A percentile compares a stretch with the other conserved stretches of the same genome.
Conservation (phyloP, 2,797 vertebrate genomes). For the Macrochelys suwanniensis region DNA sequence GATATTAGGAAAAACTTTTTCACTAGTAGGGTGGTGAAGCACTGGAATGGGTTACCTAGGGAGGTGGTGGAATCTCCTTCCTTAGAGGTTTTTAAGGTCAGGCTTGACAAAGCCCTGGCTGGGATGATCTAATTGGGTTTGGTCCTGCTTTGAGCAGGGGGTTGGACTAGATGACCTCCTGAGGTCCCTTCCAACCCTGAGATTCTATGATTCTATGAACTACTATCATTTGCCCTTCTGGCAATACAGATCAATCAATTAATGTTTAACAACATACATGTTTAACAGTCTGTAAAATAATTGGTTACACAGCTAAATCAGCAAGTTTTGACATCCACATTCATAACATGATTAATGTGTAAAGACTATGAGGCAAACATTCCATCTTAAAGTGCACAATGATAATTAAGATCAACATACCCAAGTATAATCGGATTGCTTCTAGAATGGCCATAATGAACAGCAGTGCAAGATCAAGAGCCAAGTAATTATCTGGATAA, state of each 20-base stretch:
- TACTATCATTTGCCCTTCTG: background rate
- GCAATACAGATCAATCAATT: background rate
- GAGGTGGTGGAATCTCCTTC: no score
- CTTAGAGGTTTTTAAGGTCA: no score
- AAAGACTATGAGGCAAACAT: background rate
- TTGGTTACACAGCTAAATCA: background rate
- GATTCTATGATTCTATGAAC: no score
- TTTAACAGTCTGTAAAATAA: background rate
- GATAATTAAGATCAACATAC: slow-evolving; percentile 74
- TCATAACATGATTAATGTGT: background rate
- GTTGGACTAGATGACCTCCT: no score
- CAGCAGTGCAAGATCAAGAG: slow-evolving; percentile 84
- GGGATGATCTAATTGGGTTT: no score
- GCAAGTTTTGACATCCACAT: background rate
- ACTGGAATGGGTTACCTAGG: no score
- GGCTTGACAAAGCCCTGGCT: no score
- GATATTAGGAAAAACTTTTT: no score
- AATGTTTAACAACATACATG: background rate
- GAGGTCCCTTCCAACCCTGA: no score
- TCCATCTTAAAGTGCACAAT: background rate
- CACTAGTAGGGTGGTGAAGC: no score
- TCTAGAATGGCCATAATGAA: slow-evolving; percentile 85
- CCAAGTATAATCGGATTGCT: slow-evolving; percentile 79
- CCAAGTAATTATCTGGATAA: slow-evolving; percentile 81
- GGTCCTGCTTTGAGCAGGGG: no score